Base-by-base conservation (phyloP, 2,113 vertebrate species). In the Pungitius pungitius region DNA sequence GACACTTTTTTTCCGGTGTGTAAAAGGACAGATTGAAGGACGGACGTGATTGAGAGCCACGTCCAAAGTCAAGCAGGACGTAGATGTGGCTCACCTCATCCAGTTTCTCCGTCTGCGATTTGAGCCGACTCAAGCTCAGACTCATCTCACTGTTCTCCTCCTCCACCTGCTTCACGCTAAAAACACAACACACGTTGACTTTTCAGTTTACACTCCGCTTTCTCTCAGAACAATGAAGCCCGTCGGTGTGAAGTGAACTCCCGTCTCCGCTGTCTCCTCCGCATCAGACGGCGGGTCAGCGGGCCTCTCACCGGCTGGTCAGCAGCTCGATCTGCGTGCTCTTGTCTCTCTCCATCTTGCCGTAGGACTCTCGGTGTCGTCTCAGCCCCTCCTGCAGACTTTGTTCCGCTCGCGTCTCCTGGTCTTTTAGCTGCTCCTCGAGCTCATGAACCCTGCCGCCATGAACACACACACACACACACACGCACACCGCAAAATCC, bases 361-460 rank as follows among this genome's bases (percentile, higher is more conserved):
- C 90, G 81, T 94, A 96, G 72, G 94, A 91, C 77, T 99, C 97
- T 3, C 96, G 81, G 57, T 99, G 98, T 56, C 96, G 93, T 78
- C 95, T 94, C 18, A 92, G 86, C 77, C 95, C 95, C 64, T 95
- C 95, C 68, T 95, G 95, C 85, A 96, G 88, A 1, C 86, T 93
- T 84, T 97, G 95, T 54, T 97, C 95, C 0, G 96, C 95, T 4
- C 92, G 94, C 4, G 94, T 93, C 91, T 99, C 97, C 90, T 98
- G 96, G 78, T 99, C 98, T 90, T 97, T 99, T 81, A 99, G 77
- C 80, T 97, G 95, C 90, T 99, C 98, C 89, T 99, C 98, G 66
- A 99, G 91, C 69, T 98, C 97, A 15, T 99, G 93, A 61, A 99
- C 96, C 91, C 97, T 99, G 88, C 27, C 27, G 8, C n/a, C n/a